Evolutionary conservation across 2,888 invertebrate species (phyloP), one percentile per base, ranked within the genome.

Genomic region (Lasioglossum morio): DNA sequence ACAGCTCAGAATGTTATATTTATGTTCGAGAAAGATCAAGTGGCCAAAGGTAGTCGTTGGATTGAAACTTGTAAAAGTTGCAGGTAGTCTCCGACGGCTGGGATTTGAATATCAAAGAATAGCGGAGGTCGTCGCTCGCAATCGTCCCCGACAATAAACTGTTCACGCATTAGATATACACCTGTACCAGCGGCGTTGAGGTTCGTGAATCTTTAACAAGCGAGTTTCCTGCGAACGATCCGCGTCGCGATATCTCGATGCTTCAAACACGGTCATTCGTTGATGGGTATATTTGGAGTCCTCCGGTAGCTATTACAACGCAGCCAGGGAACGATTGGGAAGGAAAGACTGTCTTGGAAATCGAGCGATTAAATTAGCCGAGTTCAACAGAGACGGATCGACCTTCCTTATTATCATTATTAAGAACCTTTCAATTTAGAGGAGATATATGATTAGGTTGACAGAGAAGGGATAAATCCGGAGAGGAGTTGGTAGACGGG

Each of bases 381-480:
- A 84, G 82, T 87, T 89, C 57, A 87, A 89, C 70, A 40, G 84
- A 85, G 78, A 85, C 76, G 87, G 86, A 90, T 87, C 89, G 92
- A 90, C 87, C 89, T 85, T 86, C 83, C 87, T 92, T 89, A 30
- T 75, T 84, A 78, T 63, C 89, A 91, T 93, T 93, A 93, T 93
- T 92, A 88, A 92, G 86, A 81, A 85, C 73, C 87, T 86, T 84
- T 85, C 88, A 81, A 85, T 87, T 73, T 75, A 70, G 78, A 69
- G 82, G 82, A 73, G 86, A 77, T 77, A 79, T 85, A 79, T 79
- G 86, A 87, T 77, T 27, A 66, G 73, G 79, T 80, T 66, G 79
- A 75, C 53, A 69, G 82, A 60, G 81, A 69, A 74, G 74, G 77
- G 79, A 72, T 46, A 79, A 75, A 84, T 87, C 81, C 77, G 77